Conservation (phyloP, 2,797 vertebrate species). For the Nannoperca obscura region DNA sequence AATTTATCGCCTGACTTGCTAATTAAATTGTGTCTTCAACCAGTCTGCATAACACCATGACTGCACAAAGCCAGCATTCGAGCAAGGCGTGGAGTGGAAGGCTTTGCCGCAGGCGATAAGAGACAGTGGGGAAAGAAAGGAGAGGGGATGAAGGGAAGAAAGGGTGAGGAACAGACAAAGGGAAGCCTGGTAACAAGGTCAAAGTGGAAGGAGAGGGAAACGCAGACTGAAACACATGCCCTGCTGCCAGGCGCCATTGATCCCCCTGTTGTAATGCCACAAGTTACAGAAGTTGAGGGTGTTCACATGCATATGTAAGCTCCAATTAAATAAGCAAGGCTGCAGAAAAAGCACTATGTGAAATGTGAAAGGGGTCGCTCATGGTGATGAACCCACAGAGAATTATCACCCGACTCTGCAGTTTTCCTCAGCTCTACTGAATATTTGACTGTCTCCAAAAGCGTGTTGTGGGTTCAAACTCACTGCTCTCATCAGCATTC, state of each 20-base stretch:
- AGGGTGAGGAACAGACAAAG: conserved; percentile 29
- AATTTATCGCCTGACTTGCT: conserved; percentile 76
- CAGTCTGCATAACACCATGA: conserved; percentile 42
- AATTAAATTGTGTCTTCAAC: conserved; percentile 74
- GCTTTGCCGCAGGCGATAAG: conserved; percentile 36
- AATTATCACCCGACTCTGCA: not conserved
- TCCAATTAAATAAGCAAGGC: conserved; percentile 52
- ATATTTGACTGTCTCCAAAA: not conserved
- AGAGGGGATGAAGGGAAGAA: conserved; percentile 17
- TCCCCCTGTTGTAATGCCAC: conserved; percentile 29
- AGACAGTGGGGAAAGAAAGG: conserved; percentile 20
- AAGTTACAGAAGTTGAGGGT: conserved; percentile 36
- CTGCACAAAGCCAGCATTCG: conserved; percentile 40
- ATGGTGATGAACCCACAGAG: not conserved
- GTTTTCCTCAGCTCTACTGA: not conserved
- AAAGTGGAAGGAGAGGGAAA: conserved; percentile 20
- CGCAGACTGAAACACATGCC: conserved; percentile 29
- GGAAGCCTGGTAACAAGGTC: conserved; percentile 28
- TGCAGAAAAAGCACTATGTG: conserved; percentile 28
- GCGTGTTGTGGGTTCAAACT: not conserved
- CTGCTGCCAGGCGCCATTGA: conserved; percentile 24
- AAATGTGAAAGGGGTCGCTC: not conserved
- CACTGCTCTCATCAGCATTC: not conserved
- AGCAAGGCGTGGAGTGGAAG: conserved; percentile 29
- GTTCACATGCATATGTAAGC: conserved; percentile 37